phyloP scores from a whole-genome alignment of 2,113 vertebrate species.

The Ceyx melanurus region DNA sequence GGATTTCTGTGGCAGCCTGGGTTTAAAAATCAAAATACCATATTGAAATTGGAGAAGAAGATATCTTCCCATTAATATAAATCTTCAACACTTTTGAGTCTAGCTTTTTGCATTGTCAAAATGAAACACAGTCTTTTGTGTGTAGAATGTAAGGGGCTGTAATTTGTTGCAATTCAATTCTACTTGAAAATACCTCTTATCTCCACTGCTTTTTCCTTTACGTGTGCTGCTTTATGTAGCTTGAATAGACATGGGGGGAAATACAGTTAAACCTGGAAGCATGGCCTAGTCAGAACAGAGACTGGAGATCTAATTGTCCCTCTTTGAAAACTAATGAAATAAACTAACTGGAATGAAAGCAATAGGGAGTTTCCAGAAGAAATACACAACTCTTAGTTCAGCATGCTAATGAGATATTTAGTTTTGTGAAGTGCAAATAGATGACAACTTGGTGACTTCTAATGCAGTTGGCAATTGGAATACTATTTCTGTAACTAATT shows the following conservation, averaged over 20 bases:
- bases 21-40: neutral
- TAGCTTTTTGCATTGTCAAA: neutral
- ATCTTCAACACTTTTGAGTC: fast-evolving
- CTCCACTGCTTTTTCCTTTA: neutral
- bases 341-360: neutral
- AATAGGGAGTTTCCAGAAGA: neutral
- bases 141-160: neutral
- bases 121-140: neutral
- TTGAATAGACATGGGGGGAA: neutral
- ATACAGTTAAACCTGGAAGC: neutral
- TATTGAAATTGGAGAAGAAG: neutral
- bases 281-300: neutral
- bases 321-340: neutral
- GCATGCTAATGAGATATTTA: neutral
- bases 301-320: neutral
- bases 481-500: neutral
- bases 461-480: neutral
- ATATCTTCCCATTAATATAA: neutral
- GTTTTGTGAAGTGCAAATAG: neutral
- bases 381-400: neutral
- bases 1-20: neutral
- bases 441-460: neutral
- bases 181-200: neutral
- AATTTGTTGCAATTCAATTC: neutral
- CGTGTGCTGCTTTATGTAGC: neutral